A percentile compares a stretch with the other conserved stretches of the same genome.
Conservation (phyloP, 2,797 vertebrate genomes). For the Hyperoplus lanceolatus region DNA sequence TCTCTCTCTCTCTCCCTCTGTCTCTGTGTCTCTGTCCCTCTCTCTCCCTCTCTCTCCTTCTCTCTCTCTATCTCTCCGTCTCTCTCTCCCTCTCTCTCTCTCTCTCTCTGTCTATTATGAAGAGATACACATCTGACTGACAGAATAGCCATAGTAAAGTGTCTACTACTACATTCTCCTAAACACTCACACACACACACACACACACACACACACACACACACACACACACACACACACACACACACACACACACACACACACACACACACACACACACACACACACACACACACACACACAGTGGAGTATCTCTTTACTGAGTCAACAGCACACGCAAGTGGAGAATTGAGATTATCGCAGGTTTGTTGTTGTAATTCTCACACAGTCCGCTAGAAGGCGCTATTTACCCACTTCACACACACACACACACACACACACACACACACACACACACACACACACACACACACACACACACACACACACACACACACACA, state of each 20-base stretch:
- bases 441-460: too few species aligned
- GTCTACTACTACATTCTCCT: too few species aligned
- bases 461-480: too few species aligned
- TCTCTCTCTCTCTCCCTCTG: too few species aligned
- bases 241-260: too few species aligned
- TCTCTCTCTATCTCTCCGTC: slow-evolving; percentile 41
- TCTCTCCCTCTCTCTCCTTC: slow-evolving; percentile 33
- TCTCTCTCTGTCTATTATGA: slow-evolving; percentile 60
- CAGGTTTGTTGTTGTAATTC: slow-evolving; percentile 1
- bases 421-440: too few species aligned
- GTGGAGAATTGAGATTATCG: slow-evolving; percentile 26
- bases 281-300: too few species aligned
- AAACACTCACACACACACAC: too few species aligned
- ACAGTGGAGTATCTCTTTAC: not conserved
- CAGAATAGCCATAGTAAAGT: slow-evolving; percentile 37
- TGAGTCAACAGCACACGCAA: slow-evolving; percentile 24
- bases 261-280: too few species aligned
- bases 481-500: too few species aligned
- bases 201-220: too few species aligned
- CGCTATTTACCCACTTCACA: not conserved
- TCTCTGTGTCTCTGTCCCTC: slow-evolving; percentile 26
- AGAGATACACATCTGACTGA: slow-evolving; percentile 68
- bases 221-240: too few species aligned
- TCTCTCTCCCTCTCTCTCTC: slow-evolving; percentile 28
- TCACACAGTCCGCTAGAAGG: slow-evolving; percentile 3